These are phyloP conservation scores for Desmodus rotundus DNA, from an alignment of 2,113 vertebrate species.

Conservation along the genomic window DNA sequence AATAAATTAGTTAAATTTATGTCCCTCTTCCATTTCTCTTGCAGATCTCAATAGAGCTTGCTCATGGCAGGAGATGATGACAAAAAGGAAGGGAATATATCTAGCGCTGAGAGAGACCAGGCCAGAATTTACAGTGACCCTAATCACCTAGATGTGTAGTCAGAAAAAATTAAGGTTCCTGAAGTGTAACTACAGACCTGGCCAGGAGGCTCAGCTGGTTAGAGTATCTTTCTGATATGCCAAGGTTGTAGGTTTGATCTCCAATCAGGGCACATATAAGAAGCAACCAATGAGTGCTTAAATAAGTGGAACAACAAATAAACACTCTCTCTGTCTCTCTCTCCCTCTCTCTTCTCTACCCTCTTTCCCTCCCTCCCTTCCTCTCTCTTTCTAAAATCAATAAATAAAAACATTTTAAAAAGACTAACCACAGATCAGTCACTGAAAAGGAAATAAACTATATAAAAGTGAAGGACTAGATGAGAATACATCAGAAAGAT, in stretches of 20 bases:
- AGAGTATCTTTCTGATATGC: no score
- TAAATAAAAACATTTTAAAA: neutral
- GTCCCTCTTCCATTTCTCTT: neutral
- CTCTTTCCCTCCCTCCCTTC: no score
- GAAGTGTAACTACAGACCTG: neutral
- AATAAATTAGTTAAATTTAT: neutral
- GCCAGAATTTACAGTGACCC: neutral
- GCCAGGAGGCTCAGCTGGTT: no score
- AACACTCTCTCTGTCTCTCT: no score
- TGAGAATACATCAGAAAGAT: neutral
- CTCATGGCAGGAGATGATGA: neutral
- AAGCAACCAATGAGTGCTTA: no score
- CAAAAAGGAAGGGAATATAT: neutral
- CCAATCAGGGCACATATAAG: no score
- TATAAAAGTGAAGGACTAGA: neutral
- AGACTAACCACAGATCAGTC: neutral
- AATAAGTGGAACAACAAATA: no score
- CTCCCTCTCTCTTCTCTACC: no score
- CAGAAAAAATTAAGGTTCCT: neutral
- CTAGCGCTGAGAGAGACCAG: neutral
- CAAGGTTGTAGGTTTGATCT: no score
- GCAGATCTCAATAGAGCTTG: neutral
- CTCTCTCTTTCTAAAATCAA: no score
- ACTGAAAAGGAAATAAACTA: conserved; percentile 33
- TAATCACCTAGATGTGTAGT: neutral